phyloP scores from a whole-genome alignment of 2,797 vertebrate species.

The Cottoperca gobio region DNA sequence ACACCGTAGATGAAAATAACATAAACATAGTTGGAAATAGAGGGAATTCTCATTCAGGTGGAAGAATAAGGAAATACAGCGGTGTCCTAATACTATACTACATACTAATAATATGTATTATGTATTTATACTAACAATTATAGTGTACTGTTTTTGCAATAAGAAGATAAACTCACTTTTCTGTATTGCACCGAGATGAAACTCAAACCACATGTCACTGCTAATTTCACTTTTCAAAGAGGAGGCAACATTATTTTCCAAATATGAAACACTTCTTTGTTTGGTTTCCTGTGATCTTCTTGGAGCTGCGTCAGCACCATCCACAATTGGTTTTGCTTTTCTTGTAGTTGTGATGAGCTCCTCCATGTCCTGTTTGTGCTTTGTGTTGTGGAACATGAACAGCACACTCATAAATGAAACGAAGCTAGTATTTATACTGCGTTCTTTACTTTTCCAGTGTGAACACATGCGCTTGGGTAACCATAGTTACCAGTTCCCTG shows the following conservation, averaged over 20 bases:
- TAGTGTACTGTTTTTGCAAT: background rate
- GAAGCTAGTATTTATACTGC: background rate
- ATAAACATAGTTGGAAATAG: background rate
- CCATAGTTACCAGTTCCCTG: slow-evolving; percentile 21
- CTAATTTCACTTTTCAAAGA: background rate
- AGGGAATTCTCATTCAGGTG: background rate
- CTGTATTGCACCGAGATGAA: too few species aligned
- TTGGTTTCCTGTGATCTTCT: background rate
- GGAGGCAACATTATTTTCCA: background rate
- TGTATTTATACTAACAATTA: background rate
- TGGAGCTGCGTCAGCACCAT: background rate
- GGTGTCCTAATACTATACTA: background rate
- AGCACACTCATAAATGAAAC: background rate
- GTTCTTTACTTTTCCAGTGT: background rate
- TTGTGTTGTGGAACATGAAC: background rate
- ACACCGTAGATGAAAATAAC: background rate
- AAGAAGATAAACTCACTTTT: background rate
- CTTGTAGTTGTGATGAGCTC: background rate
- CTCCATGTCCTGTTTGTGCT: background rate
- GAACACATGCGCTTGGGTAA: slow-evolving; percentile 8
- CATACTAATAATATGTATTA: background rate
- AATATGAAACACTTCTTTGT: background rate
- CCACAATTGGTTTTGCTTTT: background rate
- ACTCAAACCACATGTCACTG: background rate
- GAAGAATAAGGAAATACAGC: background rate